Evolutionary conservation across 2,113 vertebrate genomes (phyloP), one percentile per base, ranked within the genome.

Genomic region (Myxocyprinus asiaticus): DNA sequence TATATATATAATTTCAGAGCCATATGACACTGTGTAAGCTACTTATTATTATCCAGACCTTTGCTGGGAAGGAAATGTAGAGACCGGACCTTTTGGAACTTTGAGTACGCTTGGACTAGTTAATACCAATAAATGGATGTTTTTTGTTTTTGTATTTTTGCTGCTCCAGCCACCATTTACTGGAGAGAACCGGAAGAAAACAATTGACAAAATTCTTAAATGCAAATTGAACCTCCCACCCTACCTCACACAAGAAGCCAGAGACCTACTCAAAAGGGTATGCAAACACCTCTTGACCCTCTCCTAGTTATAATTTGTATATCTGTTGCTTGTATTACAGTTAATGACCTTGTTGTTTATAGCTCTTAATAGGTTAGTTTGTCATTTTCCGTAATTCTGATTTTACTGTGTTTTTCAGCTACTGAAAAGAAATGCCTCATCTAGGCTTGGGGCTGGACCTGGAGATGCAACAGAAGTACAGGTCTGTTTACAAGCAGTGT

Each of bases 221-320:
- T 98, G 97, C 94, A 99, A 98, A 94, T 95, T 98, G 88, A 98
- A 96, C 89, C 95, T 99, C 92, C 97, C 97, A 92, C 97, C 97
- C 93, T 99, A 99, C 97, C 96, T 99, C 95, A 99, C 97, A 84
- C 96, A 97, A 93, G 96, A 99, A 95, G 97, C 97, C 92, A 95
- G 97, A 93, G 97, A 98, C 91, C 95, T 98, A 86, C 95, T 98
- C 85, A 98, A 99, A 95, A 98, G 96, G 95, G 96, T 98, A 92
- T 53, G 81, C 9, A 22, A 64, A 14, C 12, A 47, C 1, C 2
- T 2, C 11, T 6, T n/a, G 22, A 33, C 22, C 22, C 22, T 3
- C 22, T 33, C 22, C 7, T 11, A 10, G 47, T 48, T 9, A 9
- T 10, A 10, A 53, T 3, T 53, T 4, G 10, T 10, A 53, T 53